Evolutionary conservation across 2,888 invertebrate genomes (phyloP).

Genomic region (Agriotes lineatus): DNA sequence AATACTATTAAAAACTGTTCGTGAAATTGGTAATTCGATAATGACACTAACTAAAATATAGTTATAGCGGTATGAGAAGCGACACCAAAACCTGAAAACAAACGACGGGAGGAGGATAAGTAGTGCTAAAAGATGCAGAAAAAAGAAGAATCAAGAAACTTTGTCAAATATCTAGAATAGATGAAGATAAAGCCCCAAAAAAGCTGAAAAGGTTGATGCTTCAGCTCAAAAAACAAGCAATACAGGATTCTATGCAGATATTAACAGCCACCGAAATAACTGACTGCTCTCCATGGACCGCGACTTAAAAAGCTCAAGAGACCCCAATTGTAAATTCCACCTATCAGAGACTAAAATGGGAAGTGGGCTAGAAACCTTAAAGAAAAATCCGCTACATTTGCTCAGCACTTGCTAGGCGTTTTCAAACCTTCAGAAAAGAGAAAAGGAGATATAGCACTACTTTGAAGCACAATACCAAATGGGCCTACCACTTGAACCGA

Average conservation of each 20-base stretch:
- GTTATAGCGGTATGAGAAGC: conserved; percentile 13
- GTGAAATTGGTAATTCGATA: conserved; percentile 9
- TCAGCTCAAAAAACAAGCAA: conserved; percentile 25
- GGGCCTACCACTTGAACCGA: conserved; percentile 9
- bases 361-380: conserved; percentile 39
- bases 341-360: conserved; percentile 38
- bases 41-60: conserved; percentile 13
- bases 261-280: conserved; percentile 19
- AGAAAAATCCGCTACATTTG: too few relatives aligned
- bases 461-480: conserved; percentile 22
- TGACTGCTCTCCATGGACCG: conserved; percentile 45
- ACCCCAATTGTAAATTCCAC: conserved; percentile 32
- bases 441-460: too few relatives aligned
- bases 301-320: conserved; percentile 38
- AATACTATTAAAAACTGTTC: not conserved
- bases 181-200: conserved; percentile 25
- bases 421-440: too few relatives aligned
- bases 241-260: conserved; percentile 22
- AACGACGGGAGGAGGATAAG: conserved; percentile 3
- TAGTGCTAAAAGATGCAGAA: not conserved
- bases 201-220: conserved; percentile 22
- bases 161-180: conserved; percentile 30
- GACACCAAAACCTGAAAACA: conserved; percentile 11
- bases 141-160: conserved; percentile 23
- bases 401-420: too few relatives aligned